These are phyloP conservation scores for Philaethria dido DNA, from an alignment of 2,888 invertebrate genomes.

Conservation along the genomic window DNA sequence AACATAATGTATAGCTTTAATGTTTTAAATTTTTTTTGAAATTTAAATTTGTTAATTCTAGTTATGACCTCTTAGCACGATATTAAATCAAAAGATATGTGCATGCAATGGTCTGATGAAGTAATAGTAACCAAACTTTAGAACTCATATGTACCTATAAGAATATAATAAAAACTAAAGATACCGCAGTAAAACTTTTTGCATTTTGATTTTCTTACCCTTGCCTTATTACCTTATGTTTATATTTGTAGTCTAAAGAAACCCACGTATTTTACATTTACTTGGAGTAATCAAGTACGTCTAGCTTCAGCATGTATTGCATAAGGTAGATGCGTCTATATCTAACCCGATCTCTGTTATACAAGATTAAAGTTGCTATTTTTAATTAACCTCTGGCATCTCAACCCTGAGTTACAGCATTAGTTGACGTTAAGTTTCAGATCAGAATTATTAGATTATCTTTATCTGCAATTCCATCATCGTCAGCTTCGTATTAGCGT, in stretches of 20 bases:
- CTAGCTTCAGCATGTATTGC: slow-evolving; percentile 43
- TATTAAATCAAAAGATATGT: too few species aligned
- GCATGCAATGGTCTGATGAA: too few species aligned
- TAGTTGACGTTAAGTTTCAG: slow-evolving; percentile 75
- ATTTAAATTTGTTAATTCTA: too few species aligned
- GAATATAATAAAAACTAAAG: not conserved
- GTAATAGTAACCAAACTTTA: not conserved
- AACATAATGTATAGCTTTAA: too few species aligned
- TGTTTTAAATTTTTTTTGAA: too few species aligned
- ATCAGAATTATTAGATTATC: slow-evolving; percentile 83
- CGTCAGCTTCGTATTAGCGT: slow-evolving; percentile 56
- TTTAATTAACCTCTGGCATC: slow-evolving; percentile 83
- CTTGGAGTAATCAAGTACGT: not conserved
- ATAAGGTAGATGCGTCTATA: slow-evolving; percentile 67
- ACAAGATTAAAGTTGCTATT: slow-evolving; percentile 79
- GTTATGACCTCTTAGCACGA: too few species aligned
- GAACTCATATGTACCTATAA: not conserved
- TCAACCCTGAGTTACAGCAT: slow-evolving; percentile 77
- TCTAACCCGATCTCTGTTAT: slow-evolving; percentile 73
- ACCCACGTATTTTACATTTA: slow-evolving; percentile 4
- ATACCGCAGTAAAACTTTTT: not conserved
- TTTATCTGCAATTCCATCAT: slow-evolving; percentile 78
- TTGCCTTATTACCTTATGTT: not conserved
- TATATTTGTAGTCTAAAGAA: not conserved
- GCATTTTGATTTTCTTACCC: not conserved